These are phyloP conservation scores for Aradophagus sp. DNA, from an alignment of 1,140 invertebrate species.

Conservation along the genomic window DNA sequence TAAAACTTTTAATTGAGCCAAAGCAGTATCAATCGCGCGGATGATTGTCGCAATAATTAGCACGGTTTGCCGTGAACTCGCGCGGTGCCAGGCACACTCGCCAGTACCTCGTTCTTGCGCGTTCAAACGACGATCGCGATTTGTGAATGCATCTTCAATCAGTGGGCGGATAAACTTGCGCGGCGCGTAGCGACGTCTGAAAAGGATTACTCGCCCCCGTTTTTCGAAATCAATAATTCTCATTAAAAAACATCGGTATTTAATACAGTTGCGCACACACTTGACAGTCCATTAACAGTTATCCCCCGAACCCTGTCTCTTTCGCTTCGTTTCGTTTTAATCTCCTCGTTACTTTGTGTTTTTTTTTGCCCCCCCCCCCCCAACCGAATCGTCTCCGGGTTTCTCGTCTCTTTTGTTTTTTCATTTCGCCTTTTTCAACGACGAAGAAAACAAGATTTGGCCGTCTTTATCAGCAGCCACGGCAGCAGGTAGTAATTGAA, in stretches of 20 bases:
- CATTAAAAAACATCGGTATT: conserved; percentile 32
- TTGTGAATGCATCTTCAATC: too few relatives aligned
- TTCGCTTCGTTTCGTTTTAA: conserved; percentile 18
- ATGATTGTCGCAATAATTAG: conserved; percentile 29
- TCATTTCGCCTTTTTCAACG: conserved; percentile 3
- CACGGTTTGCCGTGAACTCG: conserved; percentile 14
- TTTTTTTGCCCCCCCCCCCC: conserved; percentile 7
- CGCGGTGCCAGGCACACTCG: too few relatives aligned
- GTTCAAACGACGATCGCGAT: conserved; percentile 41
- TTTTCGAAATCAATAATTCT: conserved; percentile 44
- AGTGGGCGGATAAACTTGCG: too few relatives aligned
- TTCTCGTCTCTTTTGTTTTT: neutral
- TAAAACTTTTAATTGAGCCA: conserved; percentile 34
- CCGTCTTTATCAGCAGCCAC: conserved; percentile 43
- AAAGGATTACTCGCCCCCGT: neutral
- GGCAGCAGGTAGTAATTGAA: conserved; percentile 51
- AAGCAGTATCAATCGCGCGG: conserved; percentile 28
- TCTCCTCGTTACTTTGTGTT: conserved; percentile 27
- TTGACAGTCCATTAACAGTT: conserved; percentile 44
- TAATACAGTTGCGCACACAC: conserved; percentile 22
- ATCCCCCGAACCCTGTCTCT: neutral
- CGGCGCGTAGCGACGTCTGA: conserved; percentile 10
- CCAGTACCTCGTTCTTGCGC: too few relatives aligned
- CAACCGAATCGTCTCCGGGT: neutral
- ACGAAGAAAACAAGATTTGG: conserved; percentile 43